Base-by-base conservation (phyloP, 2,888 invertebrate genomes). In the Eupithecia vulgata region DNA sequence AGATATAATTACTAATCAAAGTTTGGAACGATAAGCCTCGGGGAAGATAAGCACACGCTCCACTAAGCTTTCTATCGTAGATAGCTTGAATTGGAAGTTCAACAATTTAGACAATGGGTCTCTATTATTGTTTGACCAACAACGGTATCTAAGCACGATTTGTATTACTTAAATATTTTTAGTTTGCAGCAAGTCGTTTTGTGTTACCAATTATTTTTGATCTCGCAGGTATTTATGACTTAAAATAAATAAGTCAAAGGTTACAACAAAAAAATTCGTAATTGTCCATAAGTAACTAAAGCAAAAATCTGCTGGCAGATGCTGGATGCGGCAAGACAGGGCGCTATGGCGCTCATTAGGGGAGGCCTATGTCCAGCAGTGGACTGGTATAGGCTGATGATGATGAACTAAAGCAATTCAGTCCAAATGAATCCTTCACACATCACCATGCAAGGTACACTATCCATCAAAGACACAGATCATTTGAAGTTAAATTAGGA, bases 391-490 rank as follows among this genome's bases (percentile, higher is more conserved):
- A n/a, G n/a, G n/a, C n/a, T n/a, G n/a, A n/a, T n/a, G n/a, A n/a
- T n/a, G n/a, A n/a, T n/a, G n/a, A 42, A 5, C 15, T 8, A 45
- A 45, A 17, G 17, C 45, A 8, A 45, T 5, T 7, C 17, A 45
- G 45, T 45, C 34, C 7, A 61, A 68, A 76, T 74, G 30, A 67
- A 74, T 76, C 68, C 72, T 76, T 30, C 12, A 61, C 45, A 48
- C 21, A 70, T 45, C 68, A 70, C 72, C 67, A 77, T 78, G n/a
- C n/a, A n/a, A 75, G 71, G 72, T 73, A 73, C 57, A 48, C 67
- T 34, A 68, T 79, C 74, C 66, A 70, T 67, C 67, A n/a, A 42
- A 59, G 21, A 52, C 57, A 52, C 57, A 68, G 67, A 64, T 67
- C 62, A 74, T 78, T 77, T 74, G n/a, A 30, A 37, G 37, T 30